Conservation (phyloP, 2,797 vertebrate genomes). For the Vireo griseus region DNA sequence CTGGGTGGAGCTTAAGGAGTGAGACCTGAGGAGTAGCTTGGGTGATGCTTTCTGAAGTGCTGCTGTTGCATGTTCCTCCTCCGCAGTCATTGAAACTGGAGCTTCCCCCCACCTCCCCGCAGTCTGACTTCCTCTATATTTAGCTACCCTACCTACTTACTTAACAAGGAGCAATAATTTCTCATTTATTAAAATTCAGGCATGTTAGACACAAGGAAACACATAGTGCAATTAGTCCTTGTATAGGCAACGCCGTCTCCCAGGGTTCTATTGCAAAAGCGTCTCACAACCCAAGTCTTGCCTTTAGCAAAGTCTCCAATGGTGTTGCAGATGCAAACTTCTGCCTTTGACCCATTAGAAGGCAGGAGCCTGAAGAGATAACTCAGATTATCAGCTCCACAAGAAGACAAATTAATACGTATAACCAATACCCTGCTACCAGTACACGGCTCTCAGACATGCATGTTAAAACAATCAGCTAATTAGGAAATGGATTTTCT, state of each 20-base stretch:
- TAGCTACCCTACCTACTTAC: background rate
- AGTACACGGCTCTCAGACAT: constrained; percentile 1
- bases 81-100: background rate
- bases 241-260: background rate
- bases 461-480: constrained; percentile 14
- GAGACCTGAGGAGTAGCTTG: background rate
- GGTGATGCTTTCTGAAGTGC: background rate
- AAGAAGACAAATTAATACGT: background rate
- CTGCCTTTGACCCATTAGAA: background rate
- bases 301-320: background rate
- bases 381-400: background rate
- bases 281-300: background rate
- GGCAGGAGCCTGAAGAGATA: background rate
- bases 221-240: background rate
- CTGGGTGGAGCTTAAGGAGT: background rate
- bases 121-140: constrained; percentile 7
- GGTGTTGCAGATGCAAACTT: background rate
- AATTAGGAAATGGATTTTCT: constrained; percentile 27
- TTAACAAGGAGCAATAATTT: constrained; percentile 14
- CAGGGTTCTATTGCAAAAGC: background rate
- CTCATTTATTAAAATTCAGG: constrained; percentile 17
- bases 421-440: background rate
- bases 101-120: rapidly evolving
- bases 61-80: background rate
- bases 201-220: background rate